Base-by-base conservation (phyloP, 1,140 invertebrate species). In the Drosophila sp. region DNA sequence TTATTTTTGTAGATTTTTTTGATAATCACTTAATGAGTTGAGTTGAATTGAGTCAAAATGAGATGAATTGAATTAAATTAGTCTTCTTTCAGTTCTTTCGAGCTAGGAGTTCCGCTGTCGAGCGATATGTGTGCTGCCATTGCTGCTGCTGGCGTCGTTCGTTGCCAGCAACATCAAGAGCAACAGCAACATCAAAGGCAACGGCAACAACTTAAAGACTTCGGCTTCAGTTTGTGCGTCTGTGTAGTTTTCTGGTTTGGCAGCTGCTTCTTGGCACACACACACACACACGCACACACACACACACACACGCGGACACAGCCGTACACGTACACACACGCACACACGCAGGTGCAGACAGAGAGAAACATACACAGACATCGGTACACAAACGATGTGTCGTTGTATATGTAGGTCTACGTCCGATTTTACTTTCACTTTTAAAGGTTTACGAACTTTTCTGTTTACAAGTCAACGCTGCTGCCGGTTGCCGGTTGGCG, bases 381-480 rank as follows among this genome's bases (percentile, higher is more conserved):
- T 14, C 18, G 41, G 41, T 43, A 48, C 14, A 36, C 41, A 45
- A 45, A 45, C 66, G 66, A 46, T 27, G 53, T 40, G 54, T 57
- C 64, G 73, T 76, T 74, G 90, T 91, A 91, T 91, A 91, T 91
- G 90, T 91, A 91, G 90, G 90, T 91, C 90, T 91, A 91, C 77
- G 90, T 91, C 86, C 90, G 90, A 90, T 90, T 84, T 84, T 91
- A 91, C 90, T 91, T 91, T 91, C 90, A 91, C 90, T 91, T 91
- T 91, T 91, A 90, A 91, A 91, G 90, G 90, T 91, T 79, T 91
- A 91, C 90, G 90, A 91, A 91, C 90, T 91, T 91, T 91, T 91
- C 76, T 90, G 84, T 91, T 91, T 91, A 91, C 89, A 91, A 80
- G 81, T 79, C 84, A 80, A 69, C 57, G 66, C 72, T 75, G 72